Base-by-base conservation (phyloP, 2,888 invertebrate species). In the Adelphocoris suturalis region DNA sequence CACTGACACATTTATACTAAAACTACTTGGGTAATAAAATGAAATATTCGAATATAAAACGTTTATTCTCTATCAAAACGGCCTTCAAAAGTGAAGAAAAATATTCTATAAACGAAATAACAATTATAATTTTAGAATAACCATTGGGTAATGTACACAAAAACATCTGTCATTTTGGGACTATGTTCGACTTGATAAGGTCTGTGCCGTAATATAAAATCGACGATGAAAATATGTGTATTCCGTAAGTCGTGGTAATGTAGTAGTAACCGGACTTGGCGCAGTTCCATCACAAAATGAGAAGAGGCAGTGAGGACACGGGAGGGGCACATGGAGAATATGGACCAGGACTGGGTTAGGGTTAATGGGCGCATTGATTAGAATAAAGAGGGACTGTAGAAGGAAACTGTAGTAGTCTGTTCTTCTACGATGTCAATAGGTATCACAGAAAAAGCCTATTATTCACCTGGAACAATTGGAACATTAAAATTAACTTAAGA, bases 361-460 rank as follows among this genome's bases (percentile, higher is more conserved):
- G 52, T n/a, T 7, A 13, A 48, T 48, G 52, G 52, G 52, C 52
- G 52, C 37, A 37, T 37, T 37, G 37, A 37, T 37, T 37, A 37
- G 37, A 37, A 37, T 37, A 37, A 37, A 37, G 37, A 52, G 52
- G 57, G 57, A n/a, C 57, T 57, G 57, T 68, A 68, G 68, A 23
- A 68, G 9, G 68, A 7, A 61, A 68, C 23, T 68, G 52, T 19
- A 19, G 82, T 82, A 23, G 27, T 61, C 85, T 57, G 85, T 37
- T 85, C 84, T 57, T 55, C 57, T 85, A 57, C 27, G 85, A 37
- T 85, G 85, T 37, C 19, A 37, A 61, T 23, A 57, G 37, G 61
- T 57, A 85, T 85, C 85, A 85, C 85, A 85, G 85, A 85, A 85
- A 16, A 85, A 68, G 85, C 85, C 85, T 57, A 85, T 16, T 13